Evolutionary conservation across 2,113 vertebrate genomes (phyloP).

Genomic region (Gymnorhina tibicen): DNA sequence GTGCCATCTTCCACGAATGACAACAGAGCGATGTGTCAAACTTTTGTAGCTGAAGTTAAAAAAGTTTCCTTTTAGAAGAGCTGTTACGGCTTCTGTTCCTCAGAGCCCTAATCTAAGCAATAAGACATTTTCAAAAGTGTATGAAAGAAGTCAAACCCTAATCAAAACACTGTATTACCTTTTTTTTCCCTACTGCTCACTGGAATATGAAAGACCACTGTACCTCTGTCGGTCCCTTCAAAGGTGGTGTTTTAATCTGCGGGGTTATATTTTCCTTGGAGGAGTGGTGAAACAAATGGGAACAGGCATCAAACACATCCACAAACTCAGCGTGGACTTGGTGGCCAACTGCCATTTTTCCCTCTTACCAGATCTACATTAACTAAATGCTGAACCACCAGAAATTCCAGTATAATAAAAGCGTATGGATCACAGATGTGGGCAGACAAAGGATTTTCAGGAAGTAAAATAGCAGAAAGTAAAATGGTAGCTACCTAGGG

Average conservation of each 20-base stretch:
- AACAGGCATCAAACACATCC: not conserved
- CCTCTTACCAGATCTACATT: not conserved
- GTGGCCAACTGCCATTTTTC: not conserved
- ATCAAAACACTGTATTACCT: not conserved
- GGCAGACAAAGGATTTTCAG: not conserved
- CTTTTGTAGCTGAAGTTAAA: not conserved
- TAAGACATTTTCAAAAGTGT: not conserved
- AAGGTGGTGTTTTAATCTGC: not conserved
- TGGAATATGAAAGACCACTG: not conserved
- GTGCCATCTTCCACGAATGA: not conserved
- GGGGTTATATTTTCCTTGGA: not conserved
- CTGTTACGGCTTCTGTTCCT: rapidly evolving
- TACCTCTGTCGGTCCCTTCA: not conserved
- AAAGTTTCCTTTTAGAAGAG: not conserved
- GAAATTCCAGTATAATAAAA: not conserved
- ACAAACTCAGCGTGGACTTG: not conserved
- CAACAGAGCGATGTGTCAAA: not conserved
- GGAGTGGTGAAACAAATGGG: not conserved
- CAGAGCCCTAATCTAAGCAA: not conserved
- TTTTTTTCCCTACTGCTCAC: not conserved
- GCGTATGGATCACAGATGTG: not conserved
- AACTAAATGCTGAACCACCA: not conserved
- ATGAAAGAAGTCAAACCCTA: not conserved
- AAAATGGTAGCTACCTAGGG: not conserved
- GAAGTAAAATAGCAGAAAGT: not conserved